Conservation (phyloP, 1,140 invertebrate species). For the Triops cancriformis region DNA sequence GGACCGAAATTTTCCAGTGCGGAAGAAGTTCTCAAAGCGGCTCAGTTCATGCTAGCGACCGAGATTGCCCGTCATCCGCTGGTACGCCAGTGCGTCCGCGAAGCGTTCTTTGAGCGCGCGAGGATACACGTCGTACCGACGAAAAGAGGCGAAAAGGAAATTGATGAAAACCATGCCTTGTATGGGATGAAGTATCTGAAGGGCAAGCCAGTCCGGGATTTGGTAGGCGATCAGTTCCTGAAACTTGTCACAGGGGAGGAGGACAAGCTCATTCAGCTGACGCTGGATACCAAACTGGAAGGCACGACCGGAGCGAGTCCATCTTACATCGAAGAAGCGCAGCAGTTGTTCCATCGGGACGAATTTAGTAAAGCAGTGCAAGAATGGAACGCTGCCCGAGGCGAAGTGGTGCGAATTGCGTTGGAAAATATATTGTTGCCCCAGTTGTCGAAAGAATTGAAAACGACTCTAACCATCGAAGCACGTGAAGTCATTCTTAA, state of each 20-base stretch:
- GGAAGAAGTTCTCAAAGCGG: constrained; percentile 77
- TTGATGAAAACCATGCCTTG: constrained; percentile 82
- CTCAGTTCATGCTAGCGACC: constrained; percentile 86
- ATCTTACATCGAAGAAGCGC: constrained; percentile 81
- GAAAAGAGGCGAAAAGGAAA: constrained; percentile 82
- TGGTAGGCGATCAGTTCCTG: constrained; percentile 84
- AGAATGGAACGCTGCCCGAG: constrained; percentile 88
- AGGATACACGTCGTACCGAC: constrained; percentile 76
- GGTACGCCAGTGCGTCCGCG: constrained; percentile 66
- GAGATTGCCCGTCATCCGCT: constrained; percentile 87
- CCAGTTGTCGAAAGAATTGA: constrained; percentile 78
- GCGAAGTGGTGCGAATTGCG: constrained; percentile 78
- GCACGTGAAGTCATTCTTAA: constrained; percentile 81
- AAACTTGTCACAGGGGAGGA: constrained; percentile 74
- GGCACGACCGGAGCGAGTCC: constrained; percentile 55
- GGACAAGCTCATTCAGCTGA: constrained; percentile 69
- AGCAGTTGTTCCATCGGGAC: constrained; percentile 72
- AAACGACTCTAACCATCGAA: constrained; percentile 69
- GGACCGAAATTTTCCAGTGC: constrained; percentile 49
- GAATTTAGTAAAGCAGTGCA: constrained; percentile 93
- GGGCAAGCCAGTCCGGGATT: constrained; percentile 85
- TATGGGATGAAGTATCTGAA: constrained; percentile 84
- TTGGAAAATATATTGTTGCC: constrained; percentile 82
- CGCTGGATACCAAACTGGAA: constrained; percentile 62
- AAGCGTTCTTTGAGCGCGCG: constrained; percentile 84